Evolutionary conservation across 2,888 invertebrate species (phyloP), one percentile per base, ranked within the genome.

Genomic region (Chydorus sphaericus): DNA sequence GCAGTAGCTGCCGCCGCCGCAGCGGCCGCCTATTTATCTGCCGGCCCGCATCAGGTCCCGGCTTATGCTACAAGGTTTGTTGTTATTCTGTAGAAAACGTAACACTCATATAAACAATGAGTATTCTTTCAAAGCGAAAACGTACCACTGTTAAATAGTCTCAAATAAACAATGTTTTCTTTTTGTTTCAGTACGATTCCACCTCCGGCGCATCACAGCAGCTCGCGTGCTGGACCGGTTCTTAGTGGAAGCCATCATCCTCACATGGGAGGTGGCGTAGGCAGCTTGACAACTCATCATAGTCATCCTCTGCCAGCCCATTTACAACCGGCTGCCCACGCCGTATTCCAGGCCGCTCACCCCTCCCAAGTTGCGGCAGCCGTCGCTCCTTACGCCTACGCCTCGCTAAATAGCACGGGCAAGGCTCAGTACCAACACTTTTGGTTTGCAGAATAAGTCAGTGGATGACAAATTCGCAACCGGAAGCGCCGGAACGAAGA

Each of bases 181-280:
- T n/a, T 18, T 26, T 52, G 36, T 44, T 58, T 26, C 53, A 53
- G 56, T 48, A 31, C 48, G 55, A 33, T 87, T 38, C 88, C 87
- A 50, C 88, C 89, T 10, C 83, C 85, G 51, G 88, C 89, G 20
- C 89, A 86, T 71, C 85, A 86, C 73, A 81, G 82, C 63, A 81
- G 81, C 65, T 84, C 84, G 54, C 72, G 82, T 26, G 66, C 78
- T 78, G 54, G 75, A 79, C 63, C 68, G 79, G 68, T 49, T 16
- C 20, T 48, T 10, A 31, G 16, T 23, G 55, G 33, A 23, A 33
- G 33, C 31, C 48, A 48, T 33, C 48, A 48, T 33, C 33, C 52
- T n/a, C 52, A 52, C 33, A n/a, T n/a, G n/a, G 44, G 44, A 26
- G 44, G 20, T 44, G 26, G 28, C n/a, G n/a, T n/a, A n/a, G n/a